A percentile compares a stretch with the other conserved stretches of the same genome.
These are phyloP conservation scores for Sycophila texana DNA, from an alignment of 2,888 invertebrate genomes.

Conservation along the genomic window DNA sequence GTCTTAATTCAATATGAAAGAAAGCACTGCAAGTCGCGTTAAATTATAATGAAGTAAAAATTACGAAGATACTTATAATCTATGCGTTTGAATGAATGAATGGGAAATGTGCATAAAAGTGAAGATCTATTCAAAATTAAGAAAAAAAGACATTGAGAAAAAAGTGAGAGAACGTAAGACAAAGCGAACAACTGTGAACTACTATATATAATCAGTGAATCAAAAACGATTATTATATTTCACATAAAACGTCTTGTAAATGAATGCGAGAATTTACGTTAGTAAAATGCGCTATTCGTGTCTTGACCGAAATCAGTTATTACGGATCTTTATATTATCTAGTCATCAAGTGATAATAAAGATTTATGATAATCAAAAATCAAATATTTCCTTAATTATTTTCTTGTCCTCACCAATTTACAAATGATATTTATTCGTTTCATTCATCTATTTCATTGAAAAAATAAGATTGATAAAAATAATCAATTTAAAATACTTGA, in stretches of 20 bases:
- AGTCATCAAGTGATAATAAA: constrained; percentile 75
- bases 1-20: not conserved
- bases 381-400: constrained; percentile 1
- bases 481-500: not conserved
- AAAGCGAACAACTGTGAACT: constrained; percentile 17
- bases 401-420: not conserved
- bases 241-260: constrained; percentile 30
- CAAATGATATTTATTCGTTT: not conserved
- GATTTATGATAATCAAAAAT: constrained; percentile 72
- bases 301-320: constrained; percentile 68
- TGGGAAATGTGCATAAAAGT: constrained; percentile 7
- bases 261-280: constrained; percentile 46
- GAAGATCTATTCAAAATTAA: constrained; percentile 10
- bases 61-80: constrained; percentile 1
- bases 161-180: constrained; percentile 35
- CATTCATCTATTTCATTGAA: too few relatives aligned
- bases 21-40: not conserved
- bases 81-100: constrained; percentile 6
- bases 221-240: constrained; percentile 37
- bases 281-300: constrained; percentile 58
- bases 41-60: constrained; percentile 3
- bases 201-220: constrained; percentile 30
- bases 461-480: not conserved
- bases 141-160: constrained; percentile 12
- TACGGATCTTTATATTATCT: constrained; percentile 75